Percentiles rank a stretch among this genome's conserved stretches.
Conservation (phyloP, 2,888 invertebrate species). For the Cenopis cana region DNA sequence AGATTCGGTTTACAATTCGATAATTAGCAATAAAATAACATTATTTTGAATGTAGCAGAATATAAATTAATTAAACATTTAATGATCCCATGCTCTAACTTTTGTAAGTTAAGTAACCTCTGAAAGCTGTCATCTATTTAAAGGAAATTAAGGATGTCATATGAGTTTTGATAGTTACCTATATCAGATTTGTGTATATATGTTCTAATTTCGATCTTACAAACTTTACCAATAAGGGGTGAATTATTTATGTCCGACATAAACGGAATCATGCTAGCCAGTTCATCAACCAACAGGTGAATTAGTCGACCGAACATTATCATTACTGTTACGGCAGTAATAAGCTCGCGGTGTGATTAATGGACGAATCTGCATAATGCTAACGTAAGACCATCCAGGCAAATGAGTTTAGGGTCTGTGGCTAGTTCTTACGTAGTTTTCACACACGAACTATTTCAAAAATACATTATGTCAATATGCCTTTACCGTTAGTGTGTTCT, state of each 20-base stretch:
- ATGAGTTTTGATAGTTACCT: not conserved
- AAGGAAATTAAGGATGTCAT: too few relatives aligned
- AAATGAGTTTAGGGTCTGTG: not conserved
- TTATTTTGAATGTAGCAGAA: too few relatives aligned
- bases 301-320: not conserved
- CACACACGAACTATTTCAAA: not conserved
- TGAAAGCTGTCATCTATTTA: too few relatives aligned
- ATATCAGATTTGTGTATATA: not conserved
- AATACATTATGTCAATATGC: not conserved
- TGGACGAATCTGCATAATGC: conserved; percentile 4
- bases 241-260: not conserved
- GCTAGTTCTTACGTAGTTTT: conserved; percentile 4
- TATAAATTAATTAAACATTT: too few relatives aligned
- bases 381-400: conserved; percentile 1
- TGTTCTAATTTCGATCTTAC: too few relatives aligned
- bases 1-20: too few relatives aligned
- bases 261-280: not conserved
- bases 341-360: conserved; percentile 11
- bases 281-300: not conserved
- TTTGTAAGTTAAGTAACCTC: too few relatives aligned
- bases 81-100: too few relatives aligned
- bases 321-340: not conserved
- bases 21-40: not conserved
- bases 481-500: conserved; percentile 1
- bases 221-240: too few relatives aligned